Percentiles rank a stretch among this genome's conserved stretches.
phyloP scores from a whole-genome alignment of 2,888 invertebrate species.

The Drosophila anomelani region DNA sequence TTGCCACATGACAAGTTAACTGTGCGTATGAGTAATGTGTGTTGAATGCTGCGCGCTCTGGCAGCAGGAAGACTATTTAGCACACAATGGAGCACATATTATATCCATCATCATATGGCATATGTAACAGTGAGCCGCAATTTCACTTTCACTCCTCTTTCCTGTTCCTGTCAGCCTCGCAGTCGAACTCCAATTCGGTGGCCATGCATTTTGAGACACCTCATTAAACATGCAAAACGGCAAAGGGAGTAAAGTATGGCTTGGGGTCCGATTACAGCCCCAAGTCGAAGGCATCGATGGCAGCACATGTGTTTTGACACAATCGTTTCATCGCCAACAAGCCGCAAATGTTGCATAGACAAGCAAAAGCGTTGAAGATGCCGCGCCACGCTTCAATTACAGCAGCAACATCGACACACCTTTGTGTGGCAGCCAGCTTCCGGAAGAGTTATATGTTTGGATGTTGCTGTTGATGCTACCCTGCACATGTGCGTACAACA shows the following conservation, averaged over 20 bases:
- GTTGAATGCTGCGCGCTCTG: slow-evolving; percentile 40
- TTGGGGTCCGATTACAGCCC: slow-evolving; percentile 32
- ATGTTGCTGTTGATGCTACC: slow-evolving; percentile 35
- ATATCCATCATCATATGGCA: slow-evolving; percentile 22
- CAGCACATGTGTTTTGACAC: slow-evolving; percentile 64
- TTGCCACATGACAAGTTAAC: slow-evolving; percentile 56
- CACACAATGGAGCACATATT: slow-evolving; percentile 64
- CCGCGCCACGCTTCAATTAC: slow-evolving; percentile 71
- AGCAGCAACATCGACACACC: slow-evolving; percentile 15
- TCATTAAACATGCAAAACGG: slow-evolving; percentile 74
- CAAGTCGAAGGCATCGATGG: slow-evolving; percentile 34
- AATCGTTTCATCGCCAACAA: slow-evolving; percentile 61
- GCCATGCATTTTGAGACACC: slow-evolving; percentile 72
- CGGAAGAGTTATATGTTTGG: slow-evolving; percentile 47
- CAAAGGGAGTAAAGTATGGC: slow-evolving; percentile 4
- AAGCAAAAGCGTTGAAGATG: slow-evolving; percentile 40
- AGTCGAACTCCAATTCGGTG: slow-evolving; percentile 55
- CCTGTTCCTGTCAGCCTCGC: slow-evolving; percentile 56
- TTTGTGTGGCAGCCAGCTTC: slow-evolving; percentile 50
- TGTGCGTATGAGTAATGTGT: slow-evolving; percentile 76
- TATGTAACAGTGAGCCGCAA: slow-evolving; percentile 64
- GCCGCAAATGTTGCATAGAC: slow-evolving; percentile 33
- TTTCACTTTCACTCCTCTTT: slow-evolving; percentile 69
- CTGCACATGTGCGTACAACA: slow-evolving; percentile 24
- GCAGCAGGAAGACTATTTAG: slow-evolving; percentile 72